phyloP scores from a whole-genome alignment of 2,797 vertebrate genomes.

The Crocodylus rhombifer region DNA sequence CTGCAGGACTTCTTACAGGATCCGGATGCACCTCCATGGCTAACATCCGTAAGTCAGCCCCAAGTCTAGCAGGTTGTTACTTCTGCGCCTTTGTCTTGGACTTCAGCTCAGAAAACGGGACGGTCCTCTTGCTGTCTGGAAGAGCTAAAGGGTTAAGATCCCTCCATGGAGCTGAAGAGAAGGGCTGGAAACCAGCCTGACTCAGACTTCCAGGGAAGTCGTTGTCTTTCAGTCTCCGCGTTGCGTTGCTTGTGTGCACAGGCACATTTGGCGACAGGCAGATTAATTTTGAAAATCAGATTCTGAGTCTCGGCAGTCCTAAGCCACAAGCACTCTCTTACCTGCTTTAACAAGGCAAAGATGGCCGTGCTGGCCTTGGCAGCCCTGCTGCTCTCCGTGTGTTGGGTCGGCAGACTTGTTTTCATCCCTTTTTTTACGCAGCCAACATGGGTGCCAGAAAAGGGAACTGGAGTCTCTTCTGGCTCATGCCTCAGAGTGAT shows the following conservation, averaged over 20 bases:
- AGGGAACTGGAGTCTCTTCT: not conserved
- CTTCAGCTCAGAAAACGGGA: not conserved
- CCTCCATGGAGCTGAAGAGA: fast-evolving
- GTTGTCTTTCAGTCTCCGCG: not conserved
- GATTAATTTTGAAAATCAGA: not conserved
- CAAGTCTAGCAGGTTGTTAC: not conserved
- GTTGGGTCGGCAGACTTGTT: not conserved
- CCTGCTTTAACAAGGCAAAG: not conserved
- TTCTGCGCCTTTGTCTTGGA: not conserved
- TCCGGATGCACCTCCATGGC: not conserved
- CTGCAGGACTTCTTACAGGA: not conserved
- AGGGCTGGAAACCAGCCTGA: not conserved
- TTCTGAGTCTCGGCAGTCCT: not conserved
- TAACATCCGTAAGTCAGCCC: not conserved
- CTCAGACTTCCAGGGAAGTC: not conserved
- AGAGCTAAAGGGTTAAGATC: not conserved
- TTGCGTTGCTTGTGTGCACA: fast-evolving
- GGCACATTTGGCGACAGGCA: not conserved
- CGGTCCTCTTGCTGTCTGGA: not conserved
- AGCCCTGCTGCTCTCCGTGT: not conserved
- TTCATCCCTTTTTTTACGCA: not conserved
- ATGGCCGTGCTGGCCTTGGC: not conserved
- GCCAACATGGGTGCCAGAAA: not conserved
- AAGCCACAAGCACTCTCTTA: not conserved
- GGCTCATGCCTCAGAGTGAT: not conserved